A percentile compares a stretch with the other conserved stretches of the same genome.
phyloP scores from a whole-genome alignment of 1,140 invertebrate genomes.

The Drosophila baimaii region DNA sequence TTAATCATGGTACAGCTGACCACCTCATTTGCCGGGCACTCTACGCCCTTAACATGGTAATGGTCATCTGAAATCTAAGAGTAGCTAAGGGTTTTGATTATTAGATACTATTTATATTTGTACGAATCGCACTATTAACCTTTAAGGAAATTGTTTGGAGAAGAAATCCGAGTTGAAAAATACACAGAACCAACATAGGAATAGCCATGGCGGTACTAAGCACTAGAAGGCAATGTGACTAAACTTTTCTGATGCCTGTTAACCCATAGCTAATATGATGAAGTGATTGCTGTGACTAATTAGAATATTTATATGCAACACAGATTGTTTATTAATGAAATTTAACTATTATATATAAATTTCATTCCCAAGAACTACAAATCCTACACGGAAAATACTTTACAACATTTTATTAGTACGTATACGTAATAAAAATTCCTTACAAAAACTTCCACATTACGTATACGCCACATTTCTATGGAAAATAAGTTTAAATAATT shows the following conservation, averaged over 20 bases:
- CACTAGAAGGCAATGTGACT: not conserved
- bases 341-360: too few species aligned
- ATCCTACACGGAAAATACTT: too few species aligned
- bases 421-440: not conserved
- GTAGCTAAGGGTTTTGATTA: too few species aligned
- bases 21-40: conserved; percentile 40
- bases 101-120: not conserved
- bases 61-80: conserved; percentile 15
- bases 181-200: not conserved
- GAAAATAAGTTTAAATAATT: not conserved
- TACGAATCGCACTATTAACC: not conserved
- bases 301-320: not conserved
- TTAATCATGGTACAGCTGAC: conserved; percentile 57
- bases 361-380: too few species aligned
- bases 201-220: conserved; percentile 8
- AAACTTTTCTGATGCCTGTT: not conserved
- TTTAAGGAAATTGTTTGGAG: not conserved
- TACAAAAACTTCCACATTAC: not conserved
- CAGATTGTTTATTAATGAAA: too few species aligned
- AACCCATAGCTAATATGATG: not conserved
- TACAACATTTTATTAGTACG: too few species aligned
- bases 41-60: conserved; percentile 47
- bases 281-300: not conserved
- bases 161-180: not conserved
- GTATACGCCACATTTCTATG: not conserved